Conservation (phyloP, 1,140 invertebrate species). For the Vanessa tameamea region DNA sequence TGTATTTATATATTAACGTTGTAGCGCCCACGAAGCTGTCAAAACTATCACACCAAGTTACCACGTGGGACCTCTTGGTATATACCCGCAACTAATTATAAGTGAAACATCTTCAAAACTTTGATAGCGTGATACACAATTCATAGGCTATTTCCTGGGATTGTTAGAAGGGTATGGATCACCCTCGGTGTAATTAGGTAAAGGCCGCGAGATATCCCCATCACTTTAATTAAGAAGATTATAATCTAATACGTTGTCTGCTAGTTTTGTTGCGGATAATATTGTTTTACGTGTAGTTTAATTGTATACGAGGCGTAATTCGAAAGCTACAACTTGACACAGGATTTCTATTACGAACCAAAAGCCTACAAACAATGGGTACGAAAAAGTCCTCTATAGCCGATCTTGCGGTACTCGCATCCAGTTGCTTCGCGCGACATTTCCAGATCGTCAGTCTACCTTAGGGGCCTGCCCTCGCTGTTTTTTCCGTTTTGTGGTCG, state of each 20-base stretch:
- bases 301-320: too few relatives aligned
- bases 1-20: not conserved
- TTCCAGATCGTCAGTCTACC: too few relatives aligned
- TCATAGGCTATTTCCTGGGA: constrained; percentile 32
- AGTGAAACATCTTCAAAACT: constrained; percentile 28
- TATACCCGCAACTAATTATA: constrained; percentile 32
- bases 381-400: too few relatives aligned
- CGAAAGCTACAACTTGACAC: too few relatives aligned
- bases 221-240: not conserved
- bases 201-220: not conserved
- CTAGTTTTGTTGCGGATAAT: too few relatives aligned
- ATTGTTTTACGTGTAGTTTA: too few relatives aligned
- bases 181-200: constrained; percentile 19
- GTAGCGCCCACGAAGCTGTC: constrained; percentile 1
- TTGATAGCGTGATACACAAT: constrained; percentile 34
- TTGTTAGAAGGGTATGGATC: constrained; percentile 20
- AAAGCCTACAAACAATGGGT: too few relatives aligned
- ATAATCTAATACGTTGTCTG: constrained; percentile 1
- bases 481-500: too few relatives aligned
- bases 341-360: too few relatives aligned
- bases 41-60: constrained; percentile 20
- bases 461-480: too few relatives aligned
- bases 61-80: constrained; percentile 18
- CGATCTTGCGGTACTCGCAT: too few relatives aligned
- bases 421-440: too few relatives aligned